Evolutionary conservation across 1,140 invertebrate species (phyloP), one percentile per base, ranked within the genome.

Genomic region (Drosophila murphyi): DNA sequence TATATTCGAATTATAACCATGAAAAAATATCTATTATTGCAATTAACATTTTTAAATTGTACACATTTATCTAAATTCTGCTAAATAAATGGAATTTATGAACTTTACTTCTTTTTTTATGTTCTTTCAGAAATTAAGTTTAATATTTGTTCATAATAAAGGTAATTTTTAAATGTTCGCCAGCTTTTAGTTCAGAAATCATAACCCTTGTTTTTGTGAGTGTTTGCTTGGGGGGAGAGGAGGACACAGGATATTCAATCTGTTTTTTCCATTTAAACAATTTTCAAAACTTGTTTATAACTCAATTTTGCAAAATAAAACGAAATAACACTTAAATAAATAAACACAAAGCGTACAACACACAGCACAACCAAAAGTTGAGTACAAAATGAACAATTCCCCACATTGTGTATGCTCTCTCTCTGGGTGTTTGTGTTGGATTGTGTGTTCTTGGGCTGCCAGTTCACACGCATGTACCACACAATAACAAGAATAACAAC

Each of bases 241-340:
- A 35, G 32, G 20, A 57, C 47, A 56, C 34, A 69, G 83, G 72
- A 83, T 83, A 87, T 83, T 87, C 83, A 88, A 88, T 88, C 83
- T 88, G 83, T 78, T 88, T 79, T 78, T 89, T 88, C 85, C 85
- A 89, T 88, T 88, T 88, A 88, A 88, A 89, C 85, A 88, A 88
- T 89, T 88, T 88, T 81, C 80, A 78, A 88, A 88, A 88, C 85
- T 88, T 88, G 85, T 89, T 88, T 89, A 88, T 89, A 88, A 88
- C 85, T 88, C 85, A 88, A 88, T 88, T 88, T 88, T 80, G 52
- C 50, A 59, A 67, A 74, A 70, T 79, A 70, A 77, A 82, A 82
- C 73, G 85, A 80, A 89, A 88, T 88, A 88, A 88, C 85, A 88
- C 85, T 88, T 88, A 88, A 88, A 88, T 89, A 88, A 88, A 88